Evolutionary conservation across 2,888 invertebrate genomes (phyloP), one percentile per base, ranked within the genome.

Genomic region (Alentia gelatinosa): DNA sequence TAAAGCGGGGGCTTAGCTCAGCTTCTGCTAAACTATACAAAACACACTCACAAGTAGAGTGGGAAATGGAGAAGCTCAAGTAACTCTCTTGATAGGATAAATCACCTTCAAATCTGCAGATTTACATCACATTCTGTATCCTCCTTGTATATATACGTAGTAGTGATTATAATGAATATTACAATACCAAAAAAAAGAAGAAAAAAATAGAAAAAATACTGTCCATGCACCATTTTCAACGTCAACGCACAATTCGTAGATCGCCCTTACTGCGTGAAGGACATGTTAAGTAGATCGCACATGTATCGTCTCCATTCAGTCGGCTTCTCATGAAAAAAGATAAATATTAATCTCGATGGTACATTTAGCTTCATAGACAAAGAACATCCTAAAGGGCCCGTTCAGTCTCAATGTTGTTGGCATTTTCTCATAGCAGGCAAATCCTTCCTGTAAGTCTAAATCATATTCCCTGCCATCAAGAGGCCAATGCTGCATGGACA

Each of bases 201-300:
- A n/a, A n/a, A n/a, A n/a, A n/a, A 63, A 26, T 63, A 63, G n/a
- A 37, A 39, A 79, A 37, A 39, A 79, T 79, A 79, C 86, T 47
- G 50, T 86, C 86, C 86, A 86, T 39, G 83, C 86, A 86, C 86
- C 7, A 47, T 86, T 86, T 86, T 47, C 47, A 86, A 86, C 47
- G 42, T 86, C 86, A 86, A 86, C 86, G 86, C 86, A 86, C 86
- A 86, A 86, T 86, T n/a, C 86, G 47, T 86, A 47, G 86, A 33
- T 86, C 47, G 33, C 42, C 86, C 47, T 42, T 37, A 37, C 30
- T 37, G 1, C 1, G 37, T 33, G 79, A 79, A 79, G 79, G 79
- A 15, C 79, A 79, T n/a, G n/a, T n/a, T n/a, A 79, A 15, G 79
- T 79, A 79, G 79, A 35, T 39, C 39, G 79, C 79, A 79, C 79